Evolutionary conservation across 2,797 vertebrate species (phyloP), one percentile per base, ranked within the genome.

Genomic region (Neopelma chrysocephalum): DNA sequence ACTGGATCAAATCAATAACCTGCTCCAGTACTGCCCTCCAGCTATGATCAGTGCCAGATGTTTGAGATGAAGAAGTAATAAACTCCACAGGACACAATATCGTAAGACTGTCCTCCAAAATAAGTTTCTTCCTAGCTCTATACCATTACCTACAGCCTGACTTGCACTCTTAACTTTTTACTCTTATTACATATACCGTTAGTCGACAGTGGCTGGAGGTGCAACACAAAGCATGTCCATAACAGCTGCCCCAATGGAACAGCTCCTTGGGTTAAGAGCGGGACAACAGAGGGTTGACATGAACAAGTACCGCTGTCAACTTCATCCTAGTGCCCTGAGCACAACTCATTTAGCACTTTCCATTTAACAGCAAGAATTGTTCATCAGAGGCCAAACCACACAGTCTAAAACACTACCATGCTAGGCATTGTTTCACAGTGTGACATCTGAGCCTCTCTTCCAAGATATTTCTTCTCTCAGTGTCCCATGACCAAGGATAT

Each of bases 371-470:
- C 6, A 8, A 79, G 47, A 82, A 94, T 79, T 84, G 32, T 29
- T 84, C 73, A 54, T 34, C 58, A 26, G 45, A 82, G 26, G 66
- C 88, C 93, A 94, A 97, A 94, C 94, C 94, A 60, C 91, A 90
- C 15, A 53, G n/a, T 66, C 68, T 75, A 38, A 87, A 87, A 79
- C 45, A 47, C 40, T 36, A 53, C 34, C 81, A 75, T 32, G 43
- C 71, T 80, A 82, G 92, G 89, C 64, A 78, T 78, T 94, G 83
- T 87, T 94, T 91, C 83, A 36, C 93, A 89, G 81, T 26, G 32
- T 70, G 92, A 90, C 34, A 84, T 68, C 56, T 64, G 27, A 77
- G 40, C 15, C 6, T 76, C 73, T 92, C 34, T 77, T 85, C 75
- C 95, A 94, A 96, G 78, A 73, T 72, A 73, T 62, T 96, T 91